Evolutionary conservation across 35 echinoderm and acorn worm species (phyloP).

Genomic region (Hemicentrotus pulcherrimus): DNA sequence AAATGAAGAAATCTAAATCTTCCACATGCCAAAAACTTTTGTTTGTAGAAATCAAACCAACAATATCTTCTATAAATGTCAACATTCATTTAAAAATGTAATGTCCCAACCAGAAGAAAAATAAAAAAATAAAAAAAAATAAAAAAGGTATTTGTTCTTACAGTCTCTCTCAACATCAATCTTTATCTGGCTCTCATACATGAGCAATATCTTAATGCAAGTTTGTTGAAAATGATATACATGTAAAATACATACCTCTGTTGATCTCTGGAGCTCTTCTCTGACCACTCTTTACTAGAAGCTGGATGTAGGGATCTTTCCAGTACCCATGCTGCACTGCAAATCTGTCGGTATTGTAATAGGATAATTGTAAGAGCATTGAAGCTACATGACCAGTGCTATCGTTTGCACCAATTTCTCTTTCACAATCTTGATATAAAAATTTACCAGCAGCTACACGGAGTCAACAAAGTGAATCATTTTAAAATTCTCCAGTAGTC

Average conservation of each 20-base stretch:
- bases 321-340: slow-evolving; percentile 95
- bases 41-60: too few relatives aligned
- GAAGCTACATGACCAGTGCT: background rate
- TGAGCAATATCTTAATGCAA: too few relatives aligned
- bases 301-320: slow-evolving; percentile 88
- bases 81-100: too few relatives aligned
- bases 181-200: too few relatives aligned
- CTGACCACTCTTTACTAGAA: slow-evolving; percentile 72
- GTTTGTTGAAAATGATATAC: too few relatives aligned
- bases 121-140: too few relatives aligned
- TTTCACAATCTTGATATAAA: background rate
- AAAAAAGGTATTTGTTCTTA: too few relatives aligned
- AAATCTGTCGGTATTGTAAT: slow-evolving; percentile 64
- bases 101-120: too few relatives aligned
- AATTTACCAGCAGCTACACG: background rate
- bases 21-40: too few relatives aligned
- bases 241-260: slow-evolving; percentile 69
- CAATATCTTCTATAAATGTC: too few relatives aligned
- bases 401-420: background rate
- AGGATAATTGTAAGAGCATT: background rate
- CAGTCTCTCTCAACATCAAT: too few relatives aligned
- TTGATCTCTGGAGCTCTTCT: slow-evolving; percentile 93
- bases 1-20: too few relatives aligned
- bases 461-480: background rate
- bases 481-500: background rate